Conservation (phyloP, 2,888 invertebrate genomes). For the Troides oblongomaculatus region DNA sequence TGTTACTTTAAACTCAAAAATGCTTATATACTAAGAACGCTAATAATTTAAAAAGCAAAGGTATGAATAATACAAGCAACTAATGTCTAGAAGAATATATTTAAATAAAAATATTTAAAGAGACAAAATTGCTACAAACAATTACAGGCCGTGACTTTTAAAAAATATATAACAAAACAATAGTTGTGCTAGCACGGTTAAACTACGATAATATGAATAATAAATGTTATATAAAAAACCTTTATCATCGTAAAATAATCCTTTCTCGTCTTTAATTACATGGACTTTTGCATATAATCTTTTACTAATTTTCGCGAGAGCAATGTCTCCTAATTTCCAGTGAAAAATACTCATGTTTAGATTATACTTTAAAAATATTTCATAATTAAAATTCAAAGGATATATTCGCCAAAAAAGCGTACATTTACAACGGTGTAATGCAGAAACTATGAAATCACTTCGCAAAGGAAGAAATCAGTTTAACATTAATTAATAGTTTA, state of each 20-base stretch:
- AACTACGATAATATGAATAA: not conserved
- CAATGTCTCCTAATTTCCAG: constrained; percentile 70
- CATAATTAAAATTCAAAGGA: not conserved
- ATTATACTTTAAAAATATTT: not conserved
- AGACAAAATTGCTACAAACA: too few species aligned
- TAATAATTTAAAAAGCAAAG: too few species aligned
- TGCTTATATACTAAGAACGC: too few species aligned
- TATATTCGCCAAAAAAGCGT: not conserved
- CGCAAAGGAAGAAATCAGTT: not conserved
- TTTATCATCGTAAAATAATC: constrained; percentile 68
- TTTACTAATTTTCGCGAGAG: constrained; percentile 62
- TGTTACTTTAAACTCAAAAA: too few species aligned
- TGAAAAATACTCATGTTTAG: constrained; percentile 54
- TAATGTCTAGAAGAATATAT: too few species aligned
- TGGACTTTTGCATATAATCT: constrained; percentile 67
- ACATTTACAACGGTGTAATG: not conserved
- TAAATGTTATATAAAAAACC: constrained; percentile 41
- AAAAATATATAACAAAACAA: not conserved
- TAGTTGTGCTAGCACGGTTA: too few species aligned
- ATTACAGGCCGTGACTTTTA: not conserved
- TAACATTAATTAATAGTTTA: not conserved
- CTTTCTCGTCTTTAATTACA: constrained; percentile 66
- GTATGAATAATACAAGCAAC: too few species aligned
- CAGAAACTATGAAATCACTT: not conserved
- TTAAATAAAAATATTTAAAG: too few species aligned